These are phyloP conservation scores for Sminthopsis crassicaudata DNA, from an alignment of 2,113 vertebrate genomes.

Conservation along the genomic window DNA sequence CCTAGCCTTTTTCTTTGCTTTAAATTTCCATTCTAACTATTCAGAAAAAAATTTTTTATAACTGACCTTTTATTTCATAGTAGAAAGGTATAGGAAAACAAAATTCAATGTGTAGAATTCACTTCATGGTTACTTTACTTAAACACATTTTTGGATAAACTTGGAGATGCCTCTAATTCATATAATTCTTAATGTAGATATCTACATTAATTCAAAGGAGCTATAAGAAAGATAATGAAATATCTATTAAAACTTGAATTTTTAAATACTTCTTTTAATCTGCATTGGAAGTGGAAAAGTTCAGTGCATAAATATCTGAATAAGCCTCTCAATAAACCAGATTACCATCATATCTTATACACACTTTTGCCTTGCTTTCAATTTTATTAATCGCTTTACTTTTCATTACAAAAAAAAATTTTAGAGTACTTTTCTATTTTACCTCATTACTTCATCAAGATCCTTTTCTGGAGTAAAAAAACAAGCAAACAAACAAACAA, in stretches of 20 bases:
- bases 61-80: too few relatives aligned
- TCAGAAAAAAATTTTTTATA: background rate
- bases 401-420: background rate
- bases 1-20: constrained; percentile 1
- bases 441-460: background rate
- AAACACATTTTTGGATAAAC: background rate
- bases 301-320: too few relatives aligned
- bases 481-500: too few relatives aligned
- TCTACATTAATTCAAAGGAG: constrained; percentile 25
- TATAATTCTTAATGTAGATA: background rate
- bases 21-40: background rate
- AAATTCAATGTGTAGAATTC: constrained; percentile 31
- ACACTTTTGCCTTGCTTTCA: background rate
- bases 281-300: too few relatives aligned
- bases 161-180: background rate
- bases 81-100: background rate
- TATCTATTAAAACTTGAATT: too few relatives aligned
- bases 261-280: too few relatives aligned
- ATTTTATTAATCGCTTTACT: background rate
- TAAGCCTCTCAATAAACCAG: background rate
- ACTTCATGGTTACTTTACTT: background rate
- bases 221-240: constrained; percentile 3
- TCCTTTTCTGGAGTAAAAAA: background rate
- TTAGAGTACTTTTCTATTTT: background rate
- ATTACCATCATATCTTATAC: background rate